These are phyloP conservation scores for Ancistrus triradiatus DNA, from an alignment of 2,113 vertebrate species.

Conservation along the genomic window DNA sequence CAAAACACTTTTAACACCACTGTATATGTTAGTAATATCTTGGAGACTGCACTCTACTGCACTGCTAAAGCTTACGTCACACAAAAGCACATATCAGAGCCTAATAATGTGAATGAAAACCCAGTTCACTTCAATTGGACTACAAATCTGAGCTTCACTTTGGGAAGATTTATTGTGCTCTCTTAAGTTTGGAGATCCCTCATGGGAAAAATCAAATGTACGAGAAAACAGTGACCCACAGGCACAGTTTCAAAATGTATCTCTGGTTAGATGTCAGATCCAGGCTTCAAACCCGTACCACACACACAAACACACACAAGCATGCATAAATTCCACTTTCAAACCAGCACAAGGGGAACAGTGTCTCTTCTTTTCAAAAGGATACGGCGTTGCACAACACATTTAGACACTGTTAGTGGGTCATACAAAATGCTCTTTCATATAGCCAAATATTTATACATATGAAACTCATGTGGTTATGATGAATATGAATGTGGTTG, in stretches of 20 bases:
- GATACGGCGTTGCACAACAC: slow-evolving; percentile 3
- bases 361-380: not conserved
- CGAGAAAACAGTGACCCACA: slow-evolving; percentile 6
- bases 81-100: too few species aligned
- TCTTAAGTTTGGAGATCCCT: not conserved
- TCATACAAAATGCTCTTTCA: not conserved
- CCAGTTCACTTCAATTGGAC: too few species aligned
- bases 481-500: not conserved
- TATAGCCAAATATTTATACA: not conserved
- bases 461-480: not conserved
- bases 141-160: too few species aligned
- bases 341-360: slow-evolving; percentile 4
- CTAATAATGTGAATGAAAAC: too few species aligned
- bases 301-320: not conserved
- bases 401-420: not conserved
- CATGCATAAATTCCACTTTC: slow-evolving; percentile 7
- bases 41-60: too few species aligned
- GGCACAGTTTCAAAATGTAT: slow-evolving; percentile 32
- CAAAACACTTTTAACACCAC: too few species aligned
- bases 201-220: not conserved
- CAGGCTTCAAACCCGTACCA: slow-evolving; percentile 11
- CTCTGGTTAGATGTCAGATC: slow-evolving; percentile 7
- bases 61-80: too few species aligned
- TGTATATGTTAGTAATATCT: too few species aligned
- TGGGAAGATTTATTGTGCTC: too few species aligned